phyloP scores from a whole-genome alignment of 23 tunicate species.

The Halocynthia roretzi region DNA sequence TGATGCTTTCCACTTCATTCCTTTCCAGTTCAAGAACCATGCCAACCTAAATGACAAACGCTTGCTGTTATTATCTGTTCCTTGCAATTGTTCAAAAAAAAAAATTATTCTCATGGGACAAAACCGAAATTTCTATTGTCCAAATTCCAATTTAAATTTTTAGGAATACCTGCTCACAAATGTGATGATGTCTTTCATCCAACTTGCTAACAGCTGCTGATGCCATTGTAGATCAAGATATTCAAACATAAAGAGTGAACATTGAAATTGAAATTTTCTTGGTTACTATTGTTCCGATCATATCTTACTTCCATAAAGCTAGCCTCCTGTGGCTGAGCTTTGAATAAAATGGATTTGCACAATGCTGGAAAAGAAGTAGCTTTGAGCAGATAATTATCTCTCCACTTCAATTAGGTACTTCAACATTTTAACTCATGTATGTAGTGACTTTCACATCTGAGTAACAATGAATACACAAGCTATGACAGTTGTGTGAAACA shows the following conservation, averaged over 20 bases:
- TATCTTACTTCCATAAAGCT: too few species aligned
- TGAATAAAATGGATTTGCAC: too few species aligned
- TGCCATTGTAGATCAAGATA: neutral
- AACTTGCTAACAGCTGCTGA: constrained; percentile 4
- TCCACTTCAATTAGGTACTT: too few species aligned
- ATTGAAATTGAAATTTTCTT: too few species aligned
- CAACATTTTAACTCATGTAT: too few species aligned
- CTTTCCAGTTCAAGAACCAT: constrained; percentile 49
- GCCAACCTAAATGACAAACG: constrained; percentile 36
- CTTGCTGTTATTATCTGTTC: neutral
- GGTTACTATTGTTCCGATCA: too few species aligned
- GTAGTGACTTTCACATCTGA: too few species aligned
- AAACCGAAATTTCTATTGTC: neutral
- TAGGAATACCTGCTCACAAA: constrained; percentile 26
- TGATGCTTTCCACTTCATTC: constrained; percentile 48
- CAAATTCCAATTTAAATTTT: neutral
- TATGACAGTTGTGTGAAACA: too few species aligned
- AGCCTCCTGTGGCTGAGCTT: too few species aligned
- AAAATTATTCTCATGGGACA: neutral
- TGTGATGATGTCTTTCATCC: constrained; percentile 43
- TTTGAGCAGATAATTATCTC: too few species aligned
- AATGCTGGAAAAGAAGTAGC: too few species aligned
- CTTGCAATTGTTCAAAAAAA: neutral
- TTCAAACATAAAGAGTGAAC: neutral
- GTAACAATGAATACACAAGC: too few species aligned